Base-by-base conservation (phyloP, 2,888 invertebrate species). In the Oscheius sp. region DNA sequence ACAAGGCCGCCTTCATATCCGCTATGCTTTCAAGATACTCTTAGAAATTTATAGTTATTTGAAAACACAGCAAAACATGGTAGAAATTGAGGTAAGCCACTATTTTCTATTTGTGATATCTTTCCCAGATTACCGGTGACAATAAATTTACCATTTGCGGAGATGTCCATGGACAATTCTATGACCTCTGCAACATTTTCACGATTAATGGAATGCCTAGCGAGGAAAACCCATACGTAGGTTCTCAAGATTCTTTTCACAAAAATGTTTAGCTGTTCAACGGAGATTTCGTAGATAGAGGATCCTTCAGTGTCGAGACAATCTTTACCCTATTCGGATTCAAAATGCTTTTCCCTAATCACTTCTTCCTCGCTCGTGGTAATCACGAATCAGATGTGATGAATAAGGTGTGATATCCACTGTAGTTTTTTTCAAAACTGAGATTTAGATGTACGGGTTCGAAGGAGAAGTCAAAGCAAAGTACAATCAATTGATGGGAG, bases 241-340 rank as follows among this genome's bases (percentile, higher is more conserved):
- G 91, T 91, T 91, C 88, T 49, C 21, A 18, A 1, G 13, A 23
- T 5, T 59, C 16, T 46, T 46, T 49, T 56, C 1, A n/a, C 13
- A 53, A 35, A 2, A 25, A n/a, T 52, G 2, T 87, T 85, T 63
- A 93, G 92, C 91, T 99, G 83, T 99, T 99, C 90, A 99, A 99
- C 90, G 98, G 98, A 75, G 99, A 99, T 91, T 99, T 99, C 90
- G 99, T 99, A 21, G 99, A 99, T 90, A 92, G 99, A 90, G 99
- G 99, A 16, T 97, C 98, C 0, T 99, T 99, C 90, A 97, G 97
- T 45, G 97, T 99, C 41, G 99, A 99, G 91, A 98, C 98, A 89
- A 99, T 99, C 88, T 96, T 99, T 89, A 94, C 94, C 9, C 91
- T 99, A 79, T 96, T 99, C 89, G 95, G 96, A 78, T 98, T 95